Percentiles rank a stretch among this genome's conserved stretches.
Conservation (phyloP, 2,888 invertebrate genomes). For the Keiferia lycopersicella region DNA sequence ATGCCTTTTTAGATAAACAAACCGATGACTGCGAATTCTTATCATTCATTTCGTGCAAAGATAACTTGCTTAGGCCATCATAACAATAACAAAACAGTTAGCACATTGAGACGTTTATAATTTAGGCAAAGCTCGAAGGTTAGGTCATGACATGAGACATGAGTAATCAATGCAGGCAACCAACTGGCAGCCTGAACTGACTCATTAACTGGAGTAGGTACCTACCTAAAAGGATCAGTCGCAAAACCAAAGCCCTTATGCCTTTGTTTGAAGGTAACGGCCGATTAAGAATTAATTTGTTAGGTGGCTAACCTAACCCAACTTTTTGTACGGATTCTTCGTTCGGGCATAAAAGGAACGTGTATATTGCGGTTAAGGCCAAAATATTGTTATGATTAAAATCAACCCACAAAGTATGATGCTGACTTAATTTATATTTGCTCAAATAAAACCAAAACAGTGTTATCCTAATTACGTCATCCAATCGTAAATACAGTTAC, state of each 20-base stretch:
- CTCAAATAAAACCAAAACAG: not conserved
- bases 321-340: not conserved
- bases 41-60: not conserved
- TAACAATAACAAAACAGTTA: not conserved
- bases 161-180: slow-evolving; percentile 20
- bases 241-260: slow-evolving; percentile 12
- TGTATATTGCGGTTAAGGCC: not conserved
- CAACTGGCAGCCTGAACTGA: slow-evolving; percentile 13
- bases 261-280: slow-evolving; percentile 13
- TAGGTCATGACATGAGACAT: slow-evolving; percentile 12
- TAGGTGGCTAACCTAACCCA: not conserved
- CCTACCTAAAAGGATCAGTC: slow-evolving; percentile 18
- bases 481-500: not conserved
- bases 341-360: not conserved
- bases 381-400: too few species aligned
- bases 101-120: not conserved
- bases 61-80: not conserved
- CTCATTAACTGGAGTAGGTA: slow-evolving; percentile 20
- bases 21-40: not conserved
- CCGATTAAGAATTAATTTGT: not conserved
- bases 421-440: too few species aligned
- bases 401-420: too few species aligned
- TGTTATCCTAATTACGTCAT: not conserved
- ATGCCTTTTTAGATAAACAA: slow-evolving; percentile 2
- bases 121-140: slow-evolving; percentile 7